Evolutionary conservation across 2,888 invertebrate genomes (phyloP).

Genomic region (Epirrhoe tristata): DNA sequence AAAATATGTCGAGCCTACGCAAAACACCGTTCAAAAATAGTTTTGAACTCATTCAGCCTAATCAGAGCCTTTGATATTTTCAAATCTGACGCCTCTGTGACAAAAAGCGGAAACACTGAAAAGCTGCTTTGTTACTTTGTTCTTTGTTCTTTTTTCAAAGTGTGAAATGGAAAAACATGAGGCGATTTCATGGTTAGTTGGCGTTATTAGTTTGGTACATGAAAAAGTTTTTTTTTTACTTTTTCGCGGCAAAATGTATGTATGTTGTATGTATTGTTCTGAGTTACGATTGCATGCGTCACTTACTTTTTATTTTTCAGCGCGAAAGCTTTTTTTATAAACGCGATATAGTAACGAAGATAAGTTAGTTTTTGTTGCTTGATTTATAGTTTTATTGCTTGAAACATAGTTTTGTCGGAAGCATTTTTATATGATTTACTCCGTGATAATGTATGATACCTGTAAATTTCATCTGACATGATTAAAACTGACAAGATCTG

Average conservation of each 20-base stretch:
- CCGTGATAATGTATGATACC: too few relatives aligned
- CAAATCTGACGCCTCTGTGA: constrained; percentile 51
- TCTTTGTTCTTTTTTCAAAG: constrained; percentile 63
- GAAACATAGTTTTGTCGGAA: not conserved
- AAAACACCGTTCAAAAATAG: constrained; percentile 29
- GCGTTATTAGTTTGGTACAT: constrained; percentile 65
- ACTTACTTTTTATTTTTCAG: constrained; percentile 28
- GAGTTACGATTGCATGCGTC: constrained; percentile 43
- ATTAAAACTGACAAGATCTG: too few relatives aligned
- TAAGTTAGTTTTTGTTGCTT: constrained; percentile 14
- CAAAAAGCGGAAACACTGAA: constrained; percentile 68
- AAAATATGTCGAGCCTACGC: not conserved
- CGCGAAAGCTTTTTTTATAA: constrained; percentile 20
- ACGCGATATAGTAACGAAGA: constrained; percentile 12
- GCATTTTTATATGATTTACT: constrained; percentile 10
- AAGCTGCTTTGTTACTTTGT: constrained; percentile 67
- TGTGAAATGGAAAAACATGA: constrained; percentile 81
- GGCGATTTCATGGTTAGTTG: constrained; percentile 82
- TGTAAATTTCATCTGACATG: too few relatives aligned
- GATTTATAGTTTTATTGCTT: constrained; percentile 15
- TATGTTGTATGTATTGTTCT: constrained; percentile 31
- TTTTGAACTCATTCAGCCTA: constrained; percentile 39
- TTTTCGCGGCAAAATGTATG: constrained; percentile 24
- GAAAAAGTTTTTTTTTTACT: constrained; percentile 43
- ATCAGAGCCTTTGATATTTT: constrained; percentile 47